Base-by-base conservation (phyloP, 64 coral and sea anemone genomes). In the Catalaphyllia jardinei region DNA sequence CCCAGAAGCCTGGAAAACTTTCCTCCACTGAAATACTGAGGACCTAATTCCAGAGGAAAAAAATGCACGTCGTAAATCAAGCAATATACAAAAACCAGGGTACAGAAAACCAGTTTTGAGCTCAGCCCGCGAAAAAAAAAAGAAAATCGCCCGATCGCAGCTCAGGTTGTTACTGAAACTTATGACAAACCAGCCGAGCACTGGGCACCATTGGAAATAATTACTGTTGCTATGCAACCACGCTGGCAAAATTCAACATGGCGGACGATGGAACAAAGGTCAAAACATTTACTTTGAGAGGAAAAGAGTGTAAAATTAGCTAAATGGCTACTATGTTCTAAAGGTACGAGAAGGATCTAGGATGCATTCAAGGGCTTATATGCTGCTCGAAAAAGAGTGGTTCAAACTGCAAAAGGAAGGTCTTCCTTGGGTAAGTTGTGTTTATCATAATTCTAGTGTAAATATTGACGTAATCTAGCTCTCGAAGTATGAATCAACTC, bases 381-480 rank as follows among this genome's bases (percentile, higher is more conserved):
- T 99, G 88, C 79, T 99, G 19, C 94, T 99, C 19, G 97, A 99
- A 31, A 99, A 99, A 88, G 91, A 99, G 73, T 89, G 84, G 77
- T 90, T 99, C 18, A 99, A 95, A 80, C 39, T 93, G 16, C 80
- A 90, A 74, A 98, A 88, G 75, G 89, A 95, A 91, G 59, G 87
- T 10, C 54, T 86, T 42, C 88, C 92, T 18, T 98, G 96, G 96
- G 96, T 98, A 90, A 86, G 92, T 79, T 24, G 10, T 55, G 19
- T 59, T 76, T 2, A 76, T 25, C 2, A n/a, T n/a, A n/a, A n/a
- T 52, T 10, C 54, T 14, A 57, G 10, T 57, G 54, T 57, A 57
- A 57, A 57, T 57, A 57, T 57, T 57, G 54, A 57, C 15, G 10
- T 9, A 57, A 57, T 46, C 42, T 46, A 46, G 42, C 42, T 46